Base-by-base conservation (phyloP, 1,140 invertebrate species). In the Carcinoscorpius rotundicauda region DNA sequence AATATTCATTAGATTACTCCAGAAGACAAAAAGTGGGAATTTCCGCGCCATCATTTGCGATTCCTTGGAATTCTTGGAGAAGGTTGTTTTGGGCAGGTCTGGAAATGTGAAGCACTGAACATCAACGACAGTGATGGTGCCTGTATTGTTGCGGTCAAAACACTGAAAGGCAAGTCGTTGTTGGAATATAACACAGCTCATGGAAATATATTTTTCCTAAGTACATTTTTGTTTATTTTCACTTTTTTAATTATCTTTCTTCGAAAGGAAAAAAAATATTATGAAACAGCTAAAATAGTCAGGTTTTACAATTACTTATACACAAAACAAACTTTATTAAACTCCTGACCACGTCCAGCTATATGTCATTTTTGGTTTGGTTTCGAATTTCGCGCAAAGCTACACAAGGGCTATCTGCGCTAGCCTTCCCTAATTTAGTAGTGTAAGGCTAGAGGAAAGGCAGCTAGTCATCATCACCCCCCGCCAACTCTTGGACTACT, bases 31-130 rank as follows among this genome's bases (percentile, higher is more conserved):
- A 82, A 81, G 60, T 94, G 90, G 90, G 91, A 94, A 76, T 93
- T 92, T 75, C 89, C 90, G 1, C 79, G 92, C 60, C 89, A 93
- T 73, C 83, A 85, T 64, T 78, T 94, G 49, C 87, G 89, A 75
- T 88, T 94, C 9, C 88, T 91, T 73, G 87, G 87, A 69, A 91
- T 93, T 58, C 81, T 95, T 1, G 91, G 91, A 1, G 92, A 95
- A 80, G 92, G 92, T n/a, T 93, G 91, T 68, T 95, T 94, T 69
- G 92, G 91, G 0, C 92, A 95, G 79, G 91, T 97, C 0, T 84
- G 92, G 75, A 94, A 93, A 80, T 93, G 88, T 1, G 52, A 82
- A 81, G 77, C 77, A 10, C 73, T 75, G 60, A 88, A 60, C 29
- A 58, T 66, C 4, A 10, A 11, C 29, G 49, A 29, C 5, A 50